These are phyloP conservation scores for Colletes latitarsis DNA, from an alignment of 1,140 invertebrate species.

Conservation along the genomic window DNA sequence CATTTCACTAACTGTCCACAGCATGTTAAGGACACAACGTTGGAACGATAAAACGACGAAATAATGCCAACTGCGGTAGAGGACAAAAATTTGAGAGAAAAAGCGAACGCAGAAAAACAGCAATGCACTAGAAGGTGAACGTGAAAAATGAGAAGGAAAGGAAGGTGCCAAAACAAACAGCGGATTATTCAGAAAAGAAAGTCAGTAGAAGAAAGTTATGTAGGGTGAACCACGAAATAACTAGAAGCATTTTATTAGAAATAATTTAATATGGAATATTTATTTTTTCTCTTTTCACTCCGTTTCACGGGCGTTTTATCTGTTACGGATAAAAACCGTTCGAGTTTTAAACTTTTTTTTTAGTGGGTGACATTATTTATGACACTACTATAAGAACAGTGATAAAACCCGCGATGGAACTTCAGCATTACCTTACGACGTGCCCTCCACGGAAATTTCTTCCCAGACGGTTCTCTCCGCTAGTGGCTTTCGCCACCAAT, in stretches of 20 bases:
- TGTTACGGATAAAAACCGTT: neutral
- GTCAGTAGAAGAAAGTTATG: too few species aligned
- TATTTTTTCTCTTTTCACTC: too few species aligned
- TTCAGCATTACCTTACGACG: slow-evolving; percentile 40
- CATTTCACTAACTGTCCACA: slow-evolving; percentile 25
- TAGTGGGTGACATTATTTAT: slow-evolving; percentile 22
- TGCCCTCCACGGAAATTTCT: slow-evolving; percentile 42
- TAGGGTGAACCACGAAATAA: too few species aligned
- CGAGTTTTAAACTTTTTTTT: neutral
- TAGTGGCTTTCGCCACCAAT: neutral
- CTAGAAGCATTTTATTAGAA: too few species aligned
- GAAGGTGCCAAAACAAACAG: too few species aligned
- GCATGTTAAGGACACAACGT: neutral
- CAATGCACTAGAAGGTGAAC: too few species aligned
- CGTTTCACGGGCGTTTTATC: too few species aligned
- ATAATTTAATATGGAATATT: too few species aligned
- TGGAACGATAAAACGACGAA: neutral
- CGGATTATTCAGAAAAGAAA: too few species aligned
- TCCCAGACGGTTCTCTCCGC: slow-evolving; percentile 34
- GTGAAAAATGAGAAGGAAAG: too few species aligned
- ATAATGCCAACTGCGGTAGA: neutral
- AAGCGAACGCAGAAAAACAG: too few species aligned
- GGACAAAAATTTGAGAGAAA: too few species aligned
- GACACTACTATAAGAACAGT: slow-evolving; percentile 18
- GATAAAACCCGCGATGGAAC: slow-evolving; percentile 32